Base-by-base conservation (phyloP, 2,113 vertebrate genomes). In the Ammodytes marinus region DNA sequence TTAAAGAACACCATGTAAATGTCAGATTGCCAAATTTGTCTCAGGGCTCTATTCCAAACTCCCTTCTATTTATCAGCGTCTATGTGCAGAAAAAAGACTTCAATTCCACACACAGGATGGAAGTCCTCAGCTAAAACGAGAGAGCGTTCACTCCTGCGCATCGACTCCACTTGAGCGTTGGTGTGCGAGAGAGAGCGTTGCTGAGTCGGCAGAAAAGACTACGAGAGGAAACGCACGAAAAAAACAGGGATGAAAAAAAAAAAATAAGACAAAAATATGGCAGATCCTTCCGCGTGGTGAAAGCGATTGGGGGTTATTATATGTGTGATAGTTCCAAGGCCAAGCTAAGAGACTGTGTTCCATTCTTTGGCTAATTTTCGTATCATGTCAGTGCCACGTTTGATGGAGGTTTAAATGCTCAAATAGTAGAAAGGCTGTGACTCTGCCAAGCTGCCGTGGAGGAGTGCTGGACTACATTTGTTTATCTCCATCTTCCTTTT, bases 381-480 rank as follows among this genome's bases (percentile, higher is more conserved):
- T 42, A 42, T 35, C 35, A 67, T 35, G 43, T 84, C 75, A 55
- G 68, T 68, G 71, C 43, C 57, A 68, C 79, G 79, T 80, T 27
- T 79, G 82, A 74, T 69, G 66, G 46, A 76, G 15, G 14, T 71
- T 81, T 42, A 65, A 79, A 77, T 40, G 46, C 35, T 76, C 37
- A 43, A 59, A 66, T 35, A 42, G 40, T 27, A 19, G 64, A 77
- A 8, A 43, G 1, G 6, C 61, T 71, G 66, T 8, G 52, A 43
- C 50, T 27, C 53, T 39, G 72, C 73, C 75, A 55, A 79, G 50
- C 74, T 50, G 69, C 81, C 50, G 68, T 15, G 74, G 67, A 76
- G 82, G 86, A 89, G 76, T 61, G 42, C 71, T 64, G 49, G 84
- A 70, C 68, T n/a, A 11, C 63, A 10, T 73, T 53, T 70, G 19